Base-by-base conservation (phyloP, 2,888 invertebrate species). In the Caenorhabditis imperialis region DNA sequence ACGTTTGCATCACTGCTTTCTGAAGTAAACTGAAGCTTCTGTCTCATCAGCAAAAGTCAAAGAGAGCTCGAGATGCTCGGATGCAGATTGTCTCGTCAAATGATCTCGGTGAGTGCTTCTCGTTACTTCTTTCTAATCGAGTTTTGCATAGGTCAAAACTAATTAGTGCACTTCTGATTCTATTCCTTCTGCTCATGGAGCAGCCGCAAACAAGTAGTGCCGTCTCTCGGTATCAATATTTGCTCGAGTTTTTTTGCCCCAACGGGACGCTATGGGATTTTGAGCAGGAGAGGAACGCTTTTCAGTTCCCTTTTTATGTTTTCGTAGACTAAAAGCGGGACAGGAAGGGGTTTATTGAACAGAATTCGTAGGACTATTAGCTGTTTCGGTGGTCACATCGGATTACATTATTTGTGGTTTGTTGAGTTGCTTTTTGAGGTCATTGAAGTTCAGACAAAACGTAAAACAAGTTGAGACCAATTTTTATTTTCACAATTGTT, bases 121-220 rank as follows among this genome's bases (percentile, higher is more conserved):
- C 58, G 47, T 48, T 37, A 47, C 47, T 22, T 30, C 25, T 37
- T 3, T 8, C 37, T 37, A 37, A n/a, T 37, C 18, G 37, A 22
- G 6, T 23, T 35, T 22, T 30, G 25, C 55, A 30, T 33, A 16
- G 16, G 16, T 12, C 16, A 47, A 57, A 58, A 48, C 48, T 48
- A 58, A 58, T 58, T 58, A 58, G 33, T 48, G 38, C 60, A 58
- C 48, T 38, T 58, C 44, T 60, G 60, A 60, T 60, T 60, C 48
- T 25, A 10, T 27, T 27, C 16, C 30, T 54, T 54, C 35, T 44
- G 33, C 45, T 45, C 45, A 55, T n/a, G 20, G 55, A 44, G 48
- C 48, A 20, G 38, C 22, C 48, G 14, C 35, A 40, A 35, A 40
- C 27, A n/a, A n/a, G n/a, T n/a, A n/a, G n/a, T n/a, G n/a, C n/a